Evolutionary conservation across 2,797 vertebrate genomes (phyloP).

Genomic region (Tapirus indicus): DNA sequence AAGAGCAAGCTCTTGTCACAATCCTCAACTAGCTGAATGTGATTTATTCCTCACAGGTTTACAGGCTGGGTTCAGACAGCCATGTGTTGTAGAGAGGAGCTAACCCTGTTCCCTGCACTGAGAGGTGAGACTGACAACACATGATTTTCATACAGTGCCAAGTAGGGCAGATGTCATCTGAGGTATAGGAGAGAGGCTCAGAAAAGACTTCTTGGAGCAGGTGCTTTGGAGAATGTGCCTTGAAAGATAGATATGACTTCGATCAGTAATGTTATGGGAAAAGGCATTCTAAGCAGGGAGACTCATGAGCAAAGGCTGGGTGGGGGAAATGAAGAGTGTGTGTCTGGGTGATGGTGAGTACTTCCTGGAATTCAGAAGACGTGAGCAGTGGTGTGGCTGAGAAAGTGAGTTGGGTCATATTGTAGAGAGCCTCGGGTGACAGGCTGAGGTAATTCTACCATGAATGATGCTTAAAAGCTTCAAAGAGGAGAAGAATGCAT

Average conservation of each 20-base stretch:
- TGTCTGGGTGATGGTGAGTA: not conserved
- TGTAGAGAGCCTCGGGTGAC: not conserved
- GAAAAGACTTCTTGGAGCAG: not conserved
- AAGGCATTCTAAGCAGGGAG: not conserved
- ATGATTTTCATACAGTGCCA: not conserved
- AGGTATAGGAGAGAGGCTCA: not conserved
- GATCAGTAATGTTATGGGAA: not conserved
- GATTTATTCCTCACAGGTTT: not conserved
- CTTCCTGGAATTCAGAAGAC: not conserved
- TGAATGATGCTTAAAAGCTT: not conserved
- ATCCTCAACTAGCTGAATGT: not conserved
- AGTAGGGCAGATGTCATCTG: not conserved
- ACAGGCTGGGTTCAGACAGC: not conserved
- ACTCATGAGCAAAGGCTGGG: not conserved
- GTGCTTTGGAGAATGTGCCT: not conserved
- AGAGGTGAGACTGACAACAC: not conserved
- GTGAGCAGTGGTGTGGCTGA: not conserved
- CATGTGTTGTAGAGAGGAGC: not conserved
- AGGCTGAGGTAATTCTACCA: not conserved
- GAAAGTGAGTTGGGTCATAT: not conserved
- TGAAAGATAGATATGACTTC: not conserved
- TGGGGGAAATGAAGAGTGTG: not conserved
- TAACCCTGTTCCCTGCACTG: not conserved
- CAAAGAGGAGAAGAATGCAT: not conserved
- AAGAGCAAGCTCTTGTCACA: not conserved